Evolutionary conservation across 1,140 invertebrate genomes (phyloP).

Genomic region (Asbolus verrucosus): DNA sequence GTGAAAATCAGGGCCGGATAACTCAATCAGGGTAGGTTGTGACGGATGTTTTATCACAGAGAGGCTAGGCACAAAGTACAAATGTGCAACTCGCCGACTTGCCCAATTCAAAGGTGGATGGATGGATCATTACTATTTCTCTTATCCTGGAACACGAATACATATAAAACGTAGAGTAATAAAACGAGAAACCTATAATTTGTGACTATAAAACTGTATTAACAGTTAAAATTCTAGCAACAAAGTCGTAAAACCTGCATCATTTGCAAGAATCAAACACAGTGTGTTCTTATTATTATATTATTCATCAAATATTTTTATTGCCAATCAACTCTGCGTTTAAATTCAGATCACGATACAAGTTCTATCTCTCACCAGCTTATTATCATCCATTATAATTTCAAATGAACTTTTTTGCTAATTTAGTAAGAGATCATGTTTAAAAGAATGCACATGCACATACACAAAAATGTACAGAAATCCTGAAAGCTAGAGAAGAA

Average conservation of each 20-base stretch:
- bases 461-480: too few species aligned
- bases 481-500: too few species aligned
- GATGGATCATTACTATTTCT: not conserved
- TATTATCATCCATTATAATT: too few species aligned
- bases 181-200: conserved; percentile 33
- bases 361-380: too few species aligned
- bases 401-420: too few species aligned
- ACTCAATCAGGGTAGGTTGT: conserved; percentile 56
- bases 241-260: conserved; percentile 14
- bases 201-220: conserved; percentile 32
- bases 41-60: conserved; percentile 46
- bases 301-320: too few species aligned
- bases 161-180: conserved; percentile 7
- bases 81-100: not conserved
- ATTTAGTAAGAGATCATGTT: too few species aligned
- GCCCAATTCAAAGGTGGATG: not conserved
- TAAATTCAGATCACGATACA: too few species aligned
- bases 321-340: too few species aligned
- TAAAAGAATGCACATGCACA: too few species aligned
- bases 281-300: too few species aligned
- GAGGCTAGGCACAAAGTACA: not conserved
- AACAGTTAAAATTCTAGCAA: conserved; percentile 14
- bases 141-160: not conserved
- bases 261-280: conserved; percentile 8
- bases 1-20: conserved; percentile 58